phyloP scores from a whole-genome alignment of 2,888 invertebrate genomes.

The Syritta pipiens region DNA sequence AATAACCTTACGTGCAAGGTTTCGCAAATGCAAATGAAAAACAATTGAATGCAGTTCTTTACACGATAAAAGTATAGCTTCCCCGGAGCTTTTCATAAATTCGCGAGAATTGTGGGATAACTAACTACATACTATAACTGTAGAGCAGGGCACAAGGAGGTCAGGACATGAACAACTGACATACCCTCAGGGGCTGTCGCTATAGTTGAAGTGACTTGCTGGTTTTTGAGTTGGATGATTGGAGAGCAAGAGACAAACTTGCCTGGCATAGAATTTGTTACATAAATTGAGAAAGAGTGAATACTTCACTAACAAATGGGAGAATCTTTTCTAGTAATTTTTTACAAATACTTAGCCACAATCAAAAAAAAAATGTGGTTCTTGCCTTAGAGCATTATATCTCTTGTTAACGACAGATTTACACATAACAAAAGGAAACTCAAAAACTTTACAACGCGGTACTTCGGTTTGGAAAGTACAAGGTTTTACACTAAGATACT shows the following conservation, averaged over 20 bases:
- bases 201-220: constrained; percentile 6
- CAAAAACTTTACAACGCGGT: too few relatives aligned
- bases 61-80: constrained; percentile 58
- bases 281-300: constrained; percentile 52
- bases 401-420: too few relatives aligned
- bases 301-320: constrained; percentile 52
- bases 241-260: constrained; percentile 37
- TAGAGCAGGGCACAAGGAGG: constrained; percentile 1
- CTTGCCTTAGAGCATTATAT: too few relatives aligned
- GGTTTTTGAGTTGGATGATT: background rate
- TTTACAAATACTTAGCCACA: too few relatives aligned
- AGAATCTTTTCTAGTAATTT: too few relatives aligned
- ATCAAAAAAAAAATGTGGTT: too few relatives aligned
- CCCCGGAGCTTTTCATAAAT: constrained; percentile 64
- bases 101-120: constrained; percentile 58
- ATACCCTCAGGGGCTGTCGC: constrained; percentile 26
- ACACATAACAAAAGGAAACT: too few relatives aligned
- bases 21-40: constrained; percentile 66
- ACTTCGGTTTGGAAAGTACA: too few relatives aligned
- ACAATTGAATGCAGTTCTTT: constrained; percentile 68
- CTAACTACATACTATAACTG: constrained; percentile 21
- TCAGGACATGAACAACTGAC: constrained; percentile 50
- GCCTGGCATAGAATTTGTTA: constrained; percentile 45
- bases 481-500: too few relatives aligned
- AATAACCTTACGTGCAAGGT: too few relatives aligned